phyloP scores from a whole-genome alignment of 2,888 invertebrate species.

The Synanthedon myopaeformis region DNA sequence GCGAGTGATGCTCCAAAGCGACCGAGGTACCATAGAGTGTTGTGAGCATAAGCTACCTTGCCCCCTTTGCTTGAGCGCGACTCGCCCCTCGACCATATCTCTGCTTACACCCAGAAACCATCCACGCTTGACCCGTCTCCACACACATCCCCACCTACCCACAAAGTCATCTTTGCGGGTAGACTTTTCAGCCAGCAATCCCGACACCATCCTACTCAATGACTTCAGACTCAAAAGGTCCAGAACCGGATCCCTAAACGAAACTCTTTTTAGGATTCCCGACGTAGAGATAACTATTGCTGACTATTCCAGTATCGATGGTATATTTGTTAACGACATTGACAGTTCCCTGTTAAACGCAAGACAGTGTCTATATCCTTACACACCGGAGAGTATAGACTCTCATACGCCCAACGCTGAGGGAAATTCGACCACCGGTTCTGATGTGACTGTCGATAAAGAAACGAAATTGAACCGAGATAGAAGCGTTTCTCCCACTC shows the following conservation, averaged over 20 bases:
- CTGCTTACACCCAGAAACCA: conserved; percentile 12
- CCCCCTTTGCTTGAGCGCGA: conserved; percentile 35
- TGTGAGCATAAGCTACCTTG: conserved; percentile 59
- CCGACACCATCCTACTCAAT: conserved; percentile 9
- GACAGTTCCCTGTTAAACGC: conserved; percentile 61
- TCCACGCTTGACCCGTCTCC: conserved; percentile 21
- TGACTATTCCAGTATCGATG: conserved; percentile 47
- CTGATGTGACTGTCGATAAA: conserved; percentile 32
- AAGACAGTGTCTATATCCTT: conserved; percentile 72
- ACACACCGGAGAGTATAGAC: conserved; percentile 86
- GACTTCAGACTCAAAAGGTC: conserved; percentile 25
- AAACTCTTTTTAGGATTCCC: conserved; percentile 42
- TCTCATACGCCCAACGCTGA: conserved; percentile 78
- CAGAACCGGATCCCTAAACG: conserved; percentile 45
- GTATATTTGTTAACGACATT: conserved; percentile 65
- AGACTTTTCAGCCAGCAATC: not conserved
- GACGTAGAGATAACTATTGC: conserved; percentile 65
- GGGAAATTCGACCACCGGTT: conserved; percentile 26
- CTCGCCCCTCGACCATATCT: conserved; percentile 19
- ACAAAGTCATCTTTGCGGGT: conserved; percentile 10
- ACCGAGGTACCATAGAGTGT: conserved; percentile 82
- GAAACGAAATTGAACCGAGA: conserved; percentile 33
- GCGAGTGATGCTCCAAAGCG: conserved; percentile 75
- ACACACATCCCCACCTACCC: conserved; percentile 39
- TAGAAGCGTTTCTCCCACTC: conserved; percentile 72